Evolutionary conservation across 2,113 vertebrate species (phyloP), one percentile per base, ranked within the genome.

Genomic region (Sphaerodactylus townsendi): DNA sequence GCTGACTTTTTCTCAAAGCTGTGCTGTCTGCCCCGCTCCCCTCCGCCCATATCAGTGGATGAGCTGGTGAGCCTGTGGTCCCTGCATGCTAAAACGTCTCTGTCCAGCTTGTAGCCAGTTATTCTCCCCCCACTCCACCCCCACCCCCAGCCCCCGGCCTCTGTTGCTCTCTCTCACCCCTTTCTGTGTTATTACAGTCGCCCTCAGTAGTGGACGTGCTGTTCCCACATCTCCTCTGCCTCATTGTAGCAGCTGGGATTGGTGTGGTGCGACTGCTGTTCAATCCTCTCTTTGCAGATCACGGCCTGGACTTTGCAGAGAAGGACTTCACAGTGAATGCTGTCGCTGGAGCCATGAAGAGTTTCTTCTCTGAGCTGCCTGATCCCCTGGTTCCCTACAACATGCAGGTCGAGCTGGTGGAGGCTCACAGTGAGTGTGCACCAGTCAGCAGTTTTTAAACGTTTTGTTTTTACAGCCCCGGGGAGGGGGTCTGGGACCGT

Each of bases 301-400:
- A 97, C 79, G 96, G 87, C 89, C 94, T 99, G 91, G 98, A 99
- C 93, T 94, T 99, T 93, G 97, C 97, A 0, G 98, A 99, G 93
- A 99, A 99, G 91, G 98, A 99, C 93, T 98, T 98, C 82, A 98
- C 98, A 0, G 97, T 99, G 82, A 98, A 99, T 93, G 97, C 98
- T 0, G 98, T 99, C 77, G 98, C 98, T 0, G 98, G 98, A 1
- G 98, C 98, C 90, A 98, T 99, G 98, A 99, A 99, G 93, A 98
- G 98, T 87, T 99, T 99, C 93, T 99, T 99, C 96, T 99, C 98
- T 0, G 98, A 99, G 91, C 94, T 99, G 25, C 98, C 98, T 0
- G 98, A 99, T 9, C 98, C 98, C 1, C 93, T 99, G 87, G 98
- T 99, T 59, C 98, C 98, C 0, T 99, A 99, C 94, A 91, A 74